Conservation (phyloP, 2,888 invertebrate genomes). For the Tipula confusa region DNA sequence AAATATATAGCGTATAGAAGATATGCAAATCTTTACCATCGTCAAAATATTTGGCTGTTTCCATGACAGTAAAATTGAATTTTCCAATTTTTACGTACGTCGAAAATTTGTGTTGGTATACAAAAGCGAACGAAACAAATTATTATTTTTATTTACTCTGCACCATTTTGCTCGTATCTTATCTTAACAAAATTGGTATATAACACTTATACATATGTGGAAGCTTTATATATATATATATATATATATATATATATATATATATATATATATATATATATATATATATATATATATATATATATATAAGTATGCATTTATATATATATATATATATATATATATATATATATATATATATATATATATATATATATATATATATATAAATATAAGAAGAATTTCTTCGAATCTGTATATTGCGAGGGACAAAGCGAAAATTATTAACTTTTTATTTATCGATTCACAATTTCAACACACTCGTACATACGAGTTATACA, state of each 20-base stretch:
- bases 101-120: neutral
- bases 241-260: too few species aligned
- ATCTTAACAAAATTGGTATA: neutral
- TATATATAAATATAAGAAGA: neutral
- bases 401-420: neutral
- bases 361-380: too few species aligned
- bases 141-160: neutral
- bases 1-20: neutral
- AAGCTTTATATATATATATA: neutral
- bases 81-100: neutral
- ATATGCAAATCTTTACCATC: neutral
- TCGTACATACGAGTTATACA: neutral
- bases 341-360: too few species aligned
- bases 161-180: neutral
- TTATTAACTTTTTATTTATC: neutral
- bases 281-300: neutral
- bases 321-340: too few species aligned
- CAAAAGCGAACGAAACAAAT: neutral
- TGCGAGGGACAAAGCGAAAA: neutral
- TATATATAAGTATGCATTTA: too few species aligned
- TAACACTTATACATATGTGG: neutral
- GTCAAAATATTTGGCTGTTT: neutral
- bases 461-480: neutral
- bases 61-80: neutral
- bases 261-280: neutral